Base-by-base conservation (phyloP, 2,888 invertebrate genomes). In the Diogma glabrata region DNA sequence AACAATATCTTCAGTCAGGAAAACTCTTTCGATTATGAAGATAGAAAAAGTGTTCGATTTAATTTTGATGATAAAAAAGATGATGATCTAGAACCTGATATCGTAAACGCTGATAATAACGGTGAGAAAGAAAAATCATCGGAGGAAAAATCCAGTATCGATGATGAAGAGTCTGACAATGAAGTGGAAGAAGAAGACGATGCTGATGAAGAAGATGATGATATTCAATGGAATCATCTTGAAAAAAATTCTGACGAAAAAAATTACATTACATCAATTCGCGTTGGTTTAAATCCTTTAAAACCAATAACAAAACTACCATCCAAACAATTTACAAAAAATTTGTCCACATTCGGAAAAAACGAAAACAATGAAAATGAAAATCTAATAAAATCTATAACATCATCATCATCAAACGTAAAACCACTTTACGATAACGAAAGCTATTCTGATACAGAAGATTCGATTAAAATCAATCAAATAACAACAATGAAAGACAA, bases 1-100 rank as follows among this genome's bases (percentile, higher is more conserved):
- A 60, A 58, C 0, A 60, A 64, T 14, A 14, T 20, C 8, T 16
- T 16, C 8, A 20, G 2, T 33, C 8, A 17, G 23, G 16, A 24
- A 24, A 43, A n/a, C 9, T 46, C 46, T 4, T 46, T 72, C 36
- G 70, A 75, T 57, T 74, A 76, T 53, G 87, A 87, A 54, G 87
- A 87, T 52, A 79, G 79, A 53, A 87, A 87, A 63, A 86, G 83
- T 63, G 87, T 88, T 1, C 72, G 80, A 8, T 82, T 81, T 58
- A 79, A 79, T 64, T 64, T 81, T 50, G 54, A 54, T 23, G 54
- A 54, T 26, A 53, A 51, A 49, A 24, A 56, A 30, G 22, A 52
- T 19, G 3, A 46, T 48, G 24, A 46, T 9, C 6, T 16, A 9
- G 66, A 63, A 51, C 63, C 64, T 0, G 69, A 67, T 50, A 55